phyloP scores from a whole-genome alignment of 2,797 vertebrate genomes.

The Eulemur rubriventer region DNA sequence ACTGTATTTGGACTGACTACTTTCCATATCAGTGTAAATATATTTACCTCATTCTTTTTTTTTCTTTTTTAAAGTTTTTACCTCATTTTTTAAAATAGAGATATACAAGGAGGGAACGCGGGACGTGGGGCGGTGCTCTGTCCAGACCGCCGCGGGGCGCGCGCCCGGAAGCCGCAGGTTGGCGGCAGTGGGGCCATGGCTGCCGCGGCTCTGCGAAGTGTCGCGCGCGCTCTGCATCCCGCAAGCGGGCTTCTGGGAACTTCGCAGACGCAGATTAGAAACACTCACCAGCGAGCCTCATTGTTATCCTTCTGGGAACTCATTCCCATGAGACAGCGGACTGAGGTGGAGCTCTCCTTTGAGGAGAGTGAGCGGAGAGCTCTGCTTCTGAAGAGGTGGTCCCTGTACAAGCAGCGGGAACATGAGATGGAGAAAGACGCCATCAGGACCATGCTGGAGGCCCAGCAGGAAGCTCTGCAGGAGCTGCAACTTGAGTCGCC shows the following conservation, averaged over 20 bases:
- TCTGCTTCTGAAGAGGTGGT: conserved; percentile 93
- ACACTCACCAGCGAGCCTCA: conserved; percentile 88
- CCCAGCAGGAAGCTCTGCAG: conserved; percentile 92
- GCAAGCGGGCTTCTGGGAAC: conserved; percentile 61
- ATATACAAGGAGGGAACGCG: too few species aligned
- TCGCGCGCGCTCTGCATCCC: neutral
- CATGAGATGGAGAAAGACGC: conserved; percentile 87
- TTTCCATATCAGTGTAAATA: neutral
- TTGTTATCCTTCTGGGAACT: conserved; percentile 88
- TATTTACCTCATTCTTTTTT: neutral
- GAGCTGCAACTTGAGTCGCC: conserved; percentile 92
- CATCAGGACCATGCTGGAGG: conserved; percentile 86
- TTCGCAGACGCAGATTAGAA: conserved; percentile 74
- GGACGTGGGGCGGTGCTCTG: too few species aligned
- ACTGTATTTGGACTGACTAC: neutral
- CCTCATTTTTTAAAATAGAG: neutral
- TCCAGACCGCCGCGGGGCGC: neutral
- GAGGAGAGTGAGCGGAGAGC: conserved; percentile 92
- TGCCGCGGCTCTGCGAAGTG: neutral
- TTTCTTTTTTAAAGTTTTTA: too few species aligned
- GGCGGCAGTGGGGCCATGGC: neutral
- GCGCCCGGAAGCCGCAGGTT: neutral
- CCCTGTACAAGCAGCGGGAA: conserved; percentile 90
- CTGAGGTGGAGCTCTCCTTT: conserved; percentile 80
- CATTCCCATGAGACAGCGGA: conserved; percentile 89